Conservation (phyloP, 2,888 invertebrate genomes). For the Drosophila mayaguana region DNA sequence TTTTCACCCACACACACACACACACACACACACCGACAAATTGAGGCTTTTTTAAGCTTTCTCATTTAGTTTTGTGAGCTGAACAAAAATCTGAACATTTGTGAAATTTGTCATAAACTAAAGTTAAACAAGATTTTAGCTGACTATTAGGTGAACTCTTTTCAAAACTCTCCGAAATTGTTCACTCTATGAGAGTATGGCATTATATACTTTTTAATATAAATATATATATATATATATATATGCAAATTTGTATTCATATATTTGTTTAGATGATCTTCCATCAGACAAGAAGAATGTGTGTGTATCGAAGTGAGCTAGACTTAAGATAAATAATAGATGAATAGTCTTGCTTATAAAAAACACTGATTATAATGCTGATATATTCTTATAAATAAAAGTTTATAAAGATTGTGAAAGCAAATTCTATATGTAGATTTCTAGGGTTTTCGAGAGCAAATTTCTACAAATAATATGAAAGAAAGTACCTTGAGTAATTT, state of each 20-base stretch:
- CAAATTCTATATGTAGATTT: background rate
- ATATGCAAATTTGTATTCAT: no score
- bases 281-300: no score
- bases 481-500: background rate
- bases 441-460: background rate
- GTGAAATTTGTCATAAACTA: background rate
- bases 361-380: no score
- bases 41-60: constrained; percentile 7
- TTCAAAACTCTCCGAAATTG: background rate
- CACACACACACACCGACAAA: background rate
- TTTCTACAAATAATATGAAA: background rate
- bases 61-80: background rate
- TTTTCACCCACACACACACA: background rate
- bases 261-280: background rate
- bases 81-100: background rate
- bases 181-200: background rate
- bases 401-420: background rate
- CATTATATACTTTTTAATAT: no score
- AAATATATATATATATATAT: no score
- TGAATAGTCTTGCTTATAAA: no score
- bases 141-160: background rate
- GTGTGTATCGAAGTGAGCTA: no score
- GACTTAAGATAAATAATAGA: no score
- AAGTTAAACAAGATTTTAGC: background rate
- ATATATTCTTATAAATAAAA: no score